Evolutionary conservation across 2,888 invertebrate genomes (phyloP).

Genomic region (Drosophila infuscata): DNA sequence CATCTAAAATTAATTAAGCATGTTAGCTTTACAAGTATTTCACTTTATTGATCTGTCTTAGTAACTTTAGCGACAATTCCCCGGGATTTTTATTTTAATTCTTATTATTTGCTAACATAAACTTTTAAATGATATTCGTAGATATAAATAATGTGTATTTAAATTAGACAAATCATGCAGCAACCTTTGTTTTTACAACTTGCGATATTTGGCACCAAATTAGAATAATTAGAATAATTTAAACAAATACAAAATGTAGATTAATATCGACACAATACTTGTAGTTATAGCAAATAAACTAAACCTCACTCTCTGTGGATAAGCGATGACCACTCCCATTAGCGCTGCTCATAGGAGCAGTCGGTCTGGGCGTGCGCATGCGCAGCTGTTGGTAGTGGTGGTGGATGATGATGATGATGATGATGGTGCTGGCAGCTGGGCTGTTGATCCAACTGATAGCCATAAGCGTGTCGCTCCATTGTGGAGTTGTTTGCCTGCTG

Average conservation of each 20-base stretch:
- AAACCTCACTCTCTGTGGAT: constrained; percentile 51
- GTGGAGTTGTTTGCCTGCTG: constrained; percentile 37
- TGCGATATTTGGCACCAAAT: constrained; percentile 66
- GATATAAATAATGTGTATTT: constrained; percentile 24
- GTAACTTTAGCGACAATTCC: constrained; percentile 75
- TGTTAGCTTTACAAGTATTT: constrained; percentile 34
- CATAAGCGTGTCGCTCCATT: constrained; percentile 41
- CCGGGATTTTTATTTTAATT: constrained; percentile 14
- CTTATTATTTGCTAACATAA: constrained; percentile 20
- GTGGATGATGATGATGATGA: constrained; percentile 45
- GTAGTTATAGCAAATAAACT: constrained; percentile 21
- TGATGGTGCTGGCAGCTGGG: constrained; percentile 61
- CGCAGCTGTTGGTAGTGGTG: constrained; percentile 24
- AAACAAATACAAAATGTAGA: constrained; percentile 23
- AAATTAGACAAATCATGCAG: constrained; percentile 37
- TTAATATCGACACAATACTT: constrained; percentile 53
- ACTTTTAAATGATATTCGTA: constrained; percentile 16
- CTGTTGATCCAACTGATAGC: constrained; percentile 43
- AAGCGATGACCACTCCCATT: constrained; percentile 1
- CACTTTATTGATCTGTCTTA: constrained; percentile 52
- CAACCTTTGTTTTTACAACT: constrained; percentile 69
- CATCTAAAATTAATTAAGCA: constrained; percentile 19
- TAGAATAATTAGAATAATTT: constrained; percentile 42
- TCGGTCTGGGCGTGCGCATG: constrained; percentile 77
- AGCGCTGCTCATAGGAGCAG: constrained; percentile 66